Evolutionary conservation across 2,113 vertebrate genomes (phyloP).

Genomic region (Anhinga rufa): DNA sequence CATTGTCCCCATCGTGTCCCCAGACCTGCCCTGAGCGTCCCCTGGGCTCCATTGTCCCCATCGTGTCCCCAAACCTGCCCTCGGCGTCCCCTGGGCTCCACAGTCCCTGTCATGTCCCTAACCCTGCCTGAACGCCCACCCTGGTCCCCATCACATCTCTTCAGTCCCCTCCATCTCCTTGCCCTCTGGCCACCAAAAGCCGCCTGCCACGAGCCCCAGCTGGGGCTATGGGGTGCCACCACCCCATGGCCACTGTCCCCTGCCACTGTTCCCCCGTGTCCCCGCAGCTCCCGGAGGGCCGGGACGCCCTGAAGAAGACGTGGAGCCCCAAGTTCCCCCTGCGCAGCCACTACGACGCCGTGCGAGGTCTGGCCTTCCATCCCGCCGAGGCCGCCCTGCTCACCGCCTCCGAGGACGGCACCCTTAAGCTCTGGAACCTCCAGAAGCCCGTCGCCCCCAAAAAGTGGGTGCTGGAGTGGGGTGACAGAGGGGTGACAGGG

Average conservation of each 20-base stretch:
- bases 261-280: background rate
- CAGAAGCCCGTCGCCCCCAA: constrained; percentile 88
- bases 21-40: no score
- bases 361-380: constrained; percentile 87
- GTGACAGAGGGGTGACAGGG: background rate
- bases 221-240: no score
- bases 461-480: constrained; percentile 72
- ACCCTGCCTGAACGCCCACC: background rate
- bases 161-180: no score
- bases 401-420: constrained; percentile 87
- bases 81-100: background rate
- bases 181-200: background rate
- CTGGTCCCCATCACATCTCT: background rate
- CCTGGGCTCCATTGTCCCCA: no score
- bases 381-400: constrained; percentile 84
- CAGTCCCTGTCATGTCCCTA: background rate
- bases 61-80: background rate
- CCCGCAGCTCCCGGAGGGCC: constrained; percentile 81
- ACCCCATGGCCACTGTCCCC: background rate
- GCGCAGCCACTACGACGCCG: constrained; percentile 89
- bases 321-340: constrained; percentile 92
- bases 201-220: background rate
- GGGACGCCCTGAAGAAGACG: constrained; percentile 87
- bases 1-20: accelerated
- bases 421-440: constrained; percentile 91